Evolutionary conservation across 1,140 invertebrate species (phyloP), one percentile per base, ranked within the genome.

Genomic region (Arctopsyche grandis): DNA sequence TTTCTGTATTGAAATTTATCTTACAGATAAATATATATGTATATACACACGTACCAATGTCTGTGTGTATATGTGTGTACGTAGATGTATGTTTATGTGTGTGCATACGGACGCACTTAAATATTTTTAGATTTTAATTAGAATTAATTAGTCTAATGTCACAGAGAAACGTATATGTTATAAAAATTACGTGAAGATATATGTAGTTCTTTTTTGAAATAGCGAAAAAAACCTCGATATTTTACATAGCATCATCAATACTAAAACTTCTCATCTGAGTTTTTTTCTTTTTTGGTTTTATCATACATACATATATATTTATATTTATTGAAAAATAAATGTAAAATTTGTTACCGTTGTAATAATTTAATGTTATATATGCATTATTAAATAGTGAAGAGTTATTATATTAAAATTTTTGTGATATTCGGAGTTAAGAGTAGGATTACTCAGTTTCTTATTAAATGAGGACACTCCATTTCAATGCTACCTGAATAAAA

Each of bases 401-500:
- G 46, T 76, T 46, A 22, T 76, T 63, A 66, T 76, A 76, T 52
- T 76, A 66, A 76, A 74, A 76, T 63, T 60, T 71, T 81, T 82
- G 81, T 82, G 81, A 82, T 82, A 79, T 74, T 66, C 16, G 78
- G 78, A 82, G 79, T 74, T 69, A 63, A 74, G 66, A 56, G 76
- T 77, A 52, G 63, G 21, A 66, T 66, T 66, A 66, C 63, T 78
- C 71, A 71, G 78, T 69, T 58, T 80, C 79, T 82, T 80, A 80
- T 80, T 73, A 75, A 75, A 82, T 82, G 77, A 80, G 81, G 79
- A 78, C 77, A 71, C 69, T 78, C 80, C 77, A 71, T 74, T 52
- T 76, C 9, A 73, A 77, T 26, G 77, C 69, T 81, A 81, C 80
- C 80, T 81, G 80, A 81, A 48, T 63, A 38, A 71, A 76, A 80